Evolutionary conservation across 2,888 invertebrate species (phyloP), one percentile per base, ranked within the genome.

Genomic region (Agonum fuliginosum): DNA sequence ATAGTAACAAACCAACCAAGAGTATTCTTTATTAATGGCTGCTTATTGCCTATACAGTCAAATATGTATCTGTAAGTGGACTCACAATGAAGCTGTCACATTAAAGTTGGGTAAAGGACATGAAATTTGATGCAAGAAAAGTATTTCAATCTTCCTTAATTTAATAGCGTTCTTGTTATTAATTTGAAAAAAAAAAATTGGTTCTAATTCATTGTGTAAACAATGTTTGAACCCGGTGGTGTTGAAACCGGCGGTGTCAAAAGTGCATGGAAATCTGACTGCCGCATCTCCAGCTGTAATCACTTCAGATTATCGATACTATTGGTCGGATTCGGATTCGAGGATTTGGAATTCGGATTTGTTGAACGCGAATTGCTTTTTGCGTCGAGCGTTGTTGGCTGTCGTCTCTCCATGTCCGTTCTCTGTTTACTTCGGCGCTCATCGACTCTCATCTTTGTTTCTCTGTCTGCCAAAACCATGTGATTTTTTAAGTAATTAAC

Each of bases 401-500:
- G n/a, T 22, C 17, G 46, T 12, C 12, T 20, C 22, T 22, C 22
- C 8, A 27, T 62, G 58, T 58, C 30, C 58, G 30, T 14, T 8
- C 30, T 5, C 58, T 30, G 30, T 58, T 58, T 24, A 24, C 22
- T n/a, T n/a, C n/a, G n/a, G n/a, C n/a, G n/a, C n/a, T 54, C 24
- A 24, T n/a, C 10, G 22, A 22, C n/a, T 30, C 58, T 14, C 5
- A 58, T 30, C 30, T 8, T 8, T 30, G 30, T 30, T 30, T 30
- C 30, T 30, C 4, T 8, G 27, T 17, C 12, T 12, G 30, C 8
- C 58, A 30, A 54, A 27, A n/a, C n/a, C n/a, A n/a, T 27, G 24
- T 62, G 58, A 30, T 62, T 62, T 62, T 54, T 30, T 62, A 62
- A 62, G 27, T 62, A 27, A 62, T 62, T 62, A 30, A 14, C 58